Conservation (phyloP, 92 coral and sea anemone genomes). For the Diadumene lineata region DNA sequence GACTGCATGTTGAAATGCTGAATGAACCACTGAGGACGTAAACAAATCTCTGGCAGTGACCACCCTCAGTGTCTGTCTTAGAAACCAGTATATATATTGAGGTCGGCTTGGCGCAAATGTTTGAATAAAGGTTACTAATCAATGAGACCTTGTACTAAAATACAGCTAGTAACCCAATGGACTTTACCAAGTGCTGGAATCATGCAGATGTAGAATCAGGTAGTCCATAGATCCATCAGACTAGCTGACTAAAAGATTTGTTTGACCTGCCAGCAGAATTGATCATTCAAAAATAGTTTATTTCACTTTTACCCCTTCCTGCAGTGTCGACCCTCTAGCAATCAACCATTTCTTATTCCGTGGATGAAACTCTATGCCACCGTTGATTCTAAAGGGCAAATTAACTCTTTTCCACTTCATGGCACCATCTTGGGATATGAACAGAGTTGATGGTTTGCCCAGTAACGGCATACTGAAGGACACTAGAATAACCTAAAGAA, state of each 20-base stretch:
- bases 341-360: slow-evolving; percentile 72
- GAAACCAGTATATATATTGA: too few relatives aligned
- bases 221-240: too few relatives aligned
- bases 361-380: slow-evolving; percentile 78
- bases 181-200: too few relatives aligned
- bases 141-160: too few relatives aligned
- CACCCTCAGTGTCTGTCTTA: too few relatives aligned
- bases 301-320: slow-evolving; percentile 29
- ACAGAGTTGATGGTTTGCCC: slow-evolving; percentile 40
- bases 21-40: not conserved
- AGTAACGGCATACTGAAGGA: slow-evolving; percentile 45
- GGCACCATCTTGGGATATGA: slow-evolving; percentile 68
- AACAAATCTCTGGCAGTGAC: not conserved
- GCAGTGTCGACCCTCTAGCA: slow-evolving; percentile 30
- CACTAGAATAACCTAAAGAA: slow-evolving; percentile 65
- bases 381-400: slow-evolving; percentile 49
- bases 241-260: too few relatives aligned
- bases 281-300: too few relatives aligned
- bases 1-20: not conserved
- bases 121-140: too few relatives aligned
- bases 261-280: too few relatives aligned
- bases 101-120: too few relatives aligned
- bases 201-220: too few relatives aligned
- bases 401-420: slow-evolving; percentile 28
- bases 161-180: too few relatives aligned